Evolutionary conservation across 2,888 invertebrate genomes (phyloP), one percentile per base, ranked within the genome.

Genomic region (Cremastinae sp.): DNA sequence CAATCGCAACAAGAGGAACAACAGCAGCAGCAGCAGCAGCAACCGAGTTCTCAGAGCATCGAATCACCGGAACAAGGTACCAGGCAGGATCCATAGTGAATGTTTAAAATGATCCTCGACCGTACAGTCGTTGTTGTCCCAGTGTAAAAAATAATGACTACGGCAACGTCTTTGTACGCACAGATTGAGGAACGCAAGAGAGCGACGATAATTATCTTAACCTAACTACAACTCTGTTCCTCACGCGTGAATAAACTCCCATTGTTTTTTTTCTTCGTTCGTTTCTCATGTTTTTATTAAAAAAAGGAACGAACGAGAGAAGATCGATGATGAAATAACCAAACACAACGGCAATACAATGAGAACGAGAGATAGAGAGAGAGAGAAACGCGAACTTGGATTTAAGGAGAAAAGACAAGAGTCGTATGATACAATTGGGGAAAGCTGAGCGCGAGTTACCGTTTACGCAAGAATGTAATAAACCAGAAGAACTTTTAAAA

Each of bases 1-100:
- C 70, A 66, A 77, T 78, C 78, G 38, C 74, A 75, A 9, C 78
- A 66, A 18, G 68, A 78, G 66, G 78, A 75, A 14, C 83, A 80
- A 34, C 75, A 79, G 45, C 78, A 78, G 38, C 64, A 64, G 47
- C 66, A 64, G 12, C 74, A 74, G 61, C 82, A 83, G 62, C 80
- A 82, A 59, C 80, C 82, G 54, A 84, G 78, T 73, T 80, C 85
- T 16, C 87, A 84, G 70, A 88, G 83, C 80, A 84, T 84, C 80
- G 86, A 87, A 70, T 83, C 86, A 38, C 82, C 85, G 68, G 85
- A 86, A 65, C 86, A 87, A 79, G 86, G 84, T 77, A 85, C 82
- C 61, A 88, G 82, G 78, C 89, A 87, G 85, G 88, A 89, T 87
- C 86, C 87, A 88, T 88, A 89, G 87, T 89, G 88, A 86, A 86